Conservation (phyloP, 1,140 invertebrate genomes). For the Papilio polyxenes region DNA sequence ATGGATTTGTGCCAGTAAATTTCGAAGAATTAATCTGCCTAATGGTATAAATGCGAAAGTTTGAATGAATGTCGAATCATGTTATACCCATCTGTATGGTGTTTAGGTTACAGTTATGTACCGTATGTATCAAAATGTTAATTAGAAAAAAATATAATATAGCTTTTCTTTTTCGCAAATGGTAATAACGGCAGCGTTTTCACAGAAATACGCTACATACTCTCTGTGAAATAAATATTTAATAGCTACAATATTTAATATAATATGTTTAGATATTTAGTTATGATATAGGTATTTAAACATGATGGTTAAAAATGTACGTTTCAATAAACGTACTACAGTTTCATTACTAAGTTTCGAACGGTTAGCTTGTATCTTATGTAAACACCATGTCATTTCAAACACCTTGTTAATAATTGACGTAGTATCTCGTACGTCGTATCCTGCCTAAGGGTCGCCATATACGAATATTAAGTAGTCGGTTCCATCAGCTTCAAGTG, state of each 20-base stretch:
- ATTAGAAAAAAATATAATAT: too few species aligned
- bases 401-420: not conserved
- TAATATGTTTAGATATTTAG: too few species aligned
- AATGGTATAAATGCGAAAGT: not conserved
- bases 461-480: not conserved
- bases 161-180: too few species aligned
- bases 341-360: not conserved
- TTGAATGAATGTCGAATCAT: not conserved
- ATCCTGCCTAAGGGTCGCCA: not conserved
- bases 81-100: too few species aligned
- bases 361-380: not conserved
- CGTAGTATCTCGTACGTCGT: not conserved
- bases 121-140: too few species aligned
- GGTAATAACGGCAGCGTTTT: not conserved
- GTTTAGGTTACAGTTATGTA: too few species aligned
- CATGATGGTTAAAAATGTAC: not conserved
- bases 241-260: too few species aligned
- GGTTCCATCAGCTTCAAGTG: not conserved
- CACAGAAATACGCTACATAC: not conserved
- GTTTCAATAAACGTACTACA: not conserved
- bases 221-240: too few species aligned
- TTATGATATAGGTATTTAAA: too few species aligned
- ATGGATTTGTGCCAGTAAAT: slow-evolving; percentile 34
- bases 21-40: not conserved
- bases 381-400: not conserved